Evolutionary conservation across 37 sponge, comb jelly and placozoan genomes (phyloP), one percentile per base, ranked within the genome.

Genomic region (Halisarca cf. caerulea): DNA sequence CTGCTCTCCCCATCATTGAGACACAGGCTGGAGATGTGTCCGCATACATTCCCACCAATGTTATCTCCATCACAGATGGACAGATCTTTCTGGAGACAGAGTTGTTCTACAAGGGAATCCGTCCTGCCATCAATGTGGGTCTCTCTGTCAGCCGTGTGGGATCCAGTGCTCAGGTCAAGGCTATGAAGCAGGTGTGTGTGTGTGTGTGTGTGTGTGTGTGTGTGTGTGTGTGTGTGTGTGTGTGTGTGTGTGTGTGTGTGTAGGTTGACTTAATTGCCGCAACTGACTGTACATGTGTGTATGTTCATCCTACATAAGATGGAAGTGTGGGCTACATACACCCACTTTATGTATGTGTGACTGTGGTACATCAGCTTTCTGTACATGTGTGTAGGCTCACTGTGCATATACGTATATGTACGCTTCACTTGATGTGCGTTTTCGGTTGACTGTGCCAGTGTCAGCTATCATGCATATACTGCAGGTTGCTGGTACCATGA

Each of bases 11-110:
- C 23, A 90, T 98, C 81, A 98, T 98, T 89, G 99, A 98, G 91
- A 98, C 99, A 0, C 99, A 98, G 89, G 98, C 98, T 71, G 98
- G 98, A 20, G 98, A 98, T 77, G 98, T 98, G 78, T 98, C 98
- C 33, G 98, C 98, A n/a, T 98, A 98, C 81, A 98, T 98, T 71
- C 99, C 99, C 2, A 98, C 99, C 85, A 98, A 98, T 66, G 99
- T 98, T 43, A 98, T 98, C 85, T 98, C 99, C 54, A 98, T 98
- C 89, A 98, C 99, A 32, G 99, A 98, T 82, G 99, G 99, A 79
- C 99, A 92, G 93, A 98, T 98, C 40, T 98, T 98, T 84, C 72
- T 98, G 87, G 99, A 98, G 85, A 92, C 90, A 33, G 99, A 98
- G 86, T 80, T 98, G 39, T 98, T 98, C 93, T 98, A 94, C 90